A percentile compares a stretch with the other conserved stretches of the same genome.
Conservation (phyloP, 2,888 invertebrate genomes). For the Penaeus monodon region DNA sequence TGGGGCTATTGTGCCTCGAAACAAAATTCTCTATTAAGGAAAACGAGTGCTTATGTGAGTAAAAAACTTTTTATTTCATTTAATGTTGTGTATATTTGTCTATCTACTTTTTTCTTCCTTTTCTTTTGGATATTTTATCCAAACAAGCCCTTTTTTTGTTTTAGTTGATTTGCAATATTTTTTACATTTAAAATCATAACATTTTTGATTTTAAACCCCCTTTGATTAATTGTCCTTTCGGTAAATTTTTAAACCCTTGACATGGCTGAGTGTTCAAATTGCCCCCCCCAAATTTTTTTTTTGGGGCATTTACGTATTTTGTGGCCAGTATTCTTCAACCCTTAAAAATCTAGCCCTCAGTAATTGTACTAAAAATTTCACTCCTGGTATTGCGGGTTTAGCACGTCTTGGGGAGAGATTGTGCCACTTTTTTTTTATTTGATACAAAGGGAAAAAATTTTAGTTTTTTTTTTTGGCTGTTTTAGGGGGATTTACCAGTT, state of each 20-base stretch:
- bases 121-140: no score
- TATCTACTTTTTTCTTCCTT: not conserved
- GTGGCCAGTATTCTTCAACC: slow-evolving; percentile 72
- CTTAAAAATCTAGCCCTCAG: slow-evolving; percentile 86
- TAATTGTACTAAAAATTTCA: slow-evolving; percentile 80
- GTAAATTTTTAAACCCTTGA: slow-evolving; percentile 77
- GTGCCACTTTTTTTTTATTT: not conserved
- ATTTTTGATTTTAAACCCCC: not conserved
- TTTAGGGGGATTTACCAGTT: no score
- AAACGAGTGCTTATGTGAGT: slow-evolving; percentile 78
- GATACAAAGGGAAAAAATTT: no score
- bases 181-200: no score
- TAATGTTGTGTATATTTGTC: slow-evolving; percentile 25
- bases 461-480: no score
- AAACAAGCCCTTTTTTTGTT: no score
- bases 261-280: slow-evolving; percentile 82
- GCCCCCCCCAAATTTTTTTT: no score
- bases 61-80: not conserved
- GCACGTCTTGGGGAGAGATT: slow-evolving; percentile 75
- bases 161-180: no score
- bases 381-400: slow-evolving; percentile 79
- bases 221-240: slow-evolving; percentile 1
- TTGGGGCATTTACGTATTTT: slow-evolving; percentile 87
- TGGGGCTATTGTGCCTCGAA: slow-evolving; percentile 84
- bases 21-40: slow-evolving; percentile 87